Percentiles rank a stretch among this genome's conserved stretches.
Evolutionary conservation across 2,113 vertebrate species (phyloP).

Genomic region (Daubentonia madagascariensis): DNA sequence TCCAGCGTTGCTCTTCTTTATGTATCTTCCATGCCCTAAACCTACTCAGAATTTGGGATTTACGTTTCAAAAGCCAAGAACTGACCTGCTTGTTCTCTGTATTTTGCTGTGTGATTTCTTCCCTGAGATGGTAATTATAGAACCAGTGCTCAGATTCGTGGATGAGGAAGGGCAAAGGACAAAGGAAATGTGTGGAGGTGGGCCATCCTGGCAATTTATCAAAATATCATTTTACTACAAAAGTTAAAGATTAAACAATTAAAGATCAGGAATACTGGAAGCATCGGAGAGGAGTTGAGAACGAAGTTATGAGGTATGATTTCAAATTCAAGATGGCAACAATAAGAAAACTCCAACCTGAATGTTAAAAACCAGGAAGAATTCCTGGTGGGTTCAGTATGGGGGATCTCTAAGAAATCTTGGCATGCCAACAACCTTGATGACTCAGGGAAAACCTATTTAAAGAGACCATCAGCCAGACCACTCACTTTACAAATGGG

Average conservation of each 20-base stretch:
- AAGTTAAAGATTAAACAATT: background rate
- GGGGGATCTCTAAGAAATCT: background rate
- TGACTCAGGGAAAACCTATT: background rate
- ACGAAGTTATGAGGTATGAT: background rate
- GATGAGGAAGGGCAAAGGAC: background rate
- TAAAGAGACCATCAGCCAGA: background rate
- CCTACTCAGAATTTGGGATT: background rate
- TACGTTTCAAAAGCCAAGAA: slow-evolving; percentile 5
- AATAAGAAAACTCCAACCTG: background rate
- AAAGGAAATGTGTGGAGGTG: background rate
- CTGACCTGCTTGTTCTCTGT: background rate
- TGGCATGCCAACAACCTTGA: background rate
- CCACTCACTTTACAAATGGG: background rate
- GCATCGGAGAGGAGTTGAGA: background rate
- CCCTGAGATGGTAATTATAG: background rate
- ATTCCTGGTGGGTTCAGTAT: background rate
- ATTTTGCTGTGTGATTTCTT: background rate
- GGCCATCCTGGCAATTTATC: background rate
- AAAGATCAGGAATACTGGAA: background rate
- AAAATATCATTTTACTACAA: background rate
- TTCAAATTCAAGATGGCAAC: background rate
- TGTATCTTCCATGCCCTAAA: background rate
- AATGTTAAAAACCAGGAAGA: background rate
- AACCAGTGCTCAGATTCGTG: background rate
- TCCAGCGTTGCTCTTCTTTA: background rate